Conservation (phyloP, 37 sponge, comb jelly and placozoan species). For the Lycopodina hypogea region DNA sequence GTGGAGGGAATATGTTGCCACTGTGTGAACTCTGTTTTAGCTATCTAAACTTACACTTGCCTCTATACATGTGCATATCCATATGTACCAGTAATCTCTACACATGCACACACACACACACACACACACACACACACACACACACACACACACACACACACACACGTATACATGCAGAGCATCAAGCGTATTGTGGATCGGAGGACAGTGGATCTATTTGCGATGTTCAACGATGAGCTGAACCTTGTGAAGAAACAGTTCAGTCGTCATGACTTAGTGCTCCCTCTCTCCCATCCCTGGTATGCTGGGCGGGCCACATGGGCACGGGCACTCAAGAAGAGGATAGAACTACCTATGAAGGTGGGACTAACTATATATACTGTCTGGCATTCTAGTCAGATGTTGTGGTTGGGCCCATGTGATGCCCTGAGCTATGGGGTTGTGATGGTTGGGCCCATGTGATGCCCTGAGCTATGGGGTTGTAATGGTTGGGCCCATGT, state of each 20-base stretch:
- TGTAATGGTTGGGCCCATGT: too few species aligned
- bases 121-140: too few species aligned
- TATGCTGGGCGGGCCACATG: slow-evolving; percentile 89
- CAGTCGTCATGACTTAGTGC: slow-evolving; percentile 51
- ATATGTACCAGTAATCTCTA: too few species aligned
- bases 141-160: too few species aligned
- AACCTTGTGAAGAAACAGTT: slow-evolving; percentile 96
- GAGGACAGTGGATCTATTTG: slow-evolving; percentile 88
- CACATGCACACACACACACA: too few species aligned
- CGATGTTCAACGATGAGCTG: slow-evolving; percentile 87
- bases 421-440: too few species aligned
- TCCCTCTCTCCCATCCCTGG: slow-evolving; percentile 70
- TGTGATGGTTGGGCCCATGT: too few species aligned
- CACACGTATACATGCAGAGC: slow-evolving; percentile 36
- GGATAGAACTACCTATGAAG: slow-evolving; percentile 91
- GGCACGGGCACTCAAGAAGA: slow-evolving; percentile 82
- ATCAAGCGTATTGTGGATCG: slow-evolving; percentile 89
- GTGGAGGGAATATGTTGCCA: background rate
- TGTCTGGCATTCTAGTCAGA: too few species aligned
- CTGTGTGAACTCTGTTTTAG: background rate
- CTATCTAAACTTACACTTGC: background rate
- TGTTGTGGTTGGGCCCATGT: too few species aligned
- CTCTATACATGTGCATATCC: too few species aligned
- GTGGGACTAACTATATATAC: slow-evolving; percentile 27
- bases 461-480: too few species aligned